Evolutionary conservation across 2,797 vertebrate genomes (phyloP), one percentile per base, ranked within the genome.

Genomic region (Sphenopsis melanotis): DNA sequence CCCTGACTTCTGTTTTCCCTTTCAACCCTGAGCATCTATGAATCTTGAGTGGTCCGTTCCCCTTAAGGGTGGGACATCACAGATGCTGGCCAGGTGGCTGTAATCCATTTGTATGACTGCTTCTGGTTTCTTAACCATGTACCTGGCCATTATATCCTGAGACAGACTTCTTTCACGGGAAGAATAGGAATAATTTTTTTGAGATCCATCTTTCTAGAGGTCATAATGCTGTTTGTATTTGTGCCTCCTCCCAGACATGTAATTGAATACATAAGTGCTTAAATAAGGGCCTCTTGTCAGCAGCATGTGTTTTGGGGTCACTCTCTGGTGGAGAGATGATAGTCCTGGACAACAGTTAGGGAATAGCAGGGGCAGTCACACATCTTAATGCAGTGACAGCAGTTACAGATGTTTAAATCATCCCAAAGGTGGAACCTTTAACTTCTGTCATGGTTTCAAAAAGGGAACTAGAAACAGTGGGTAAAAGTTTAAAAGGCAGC

Each of bases 321-420:
- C 6, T 74, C 5, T 10, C 21, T 53, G 21, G 7, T 74, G 68
- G 11, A 59, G 13, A 20, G 9, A 22, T 30, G 30, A 10, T 15
- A 37, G 49, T 17, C 8, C 59, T 61, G 29, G 46, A 19, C 17
- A 65, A 4, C 1, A 24, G 3, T 4, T 18, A 44, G 34, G 30
- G 64, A 80, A 70, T 5, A 77, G 53, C 29, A 64, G 22, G 19
- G 32, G 2, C 49, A 68, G 27, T 56, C 71, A 29, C 4, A 11
- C 1, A 0, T 50, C 8, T 42, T 44, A 59, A 20, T 52, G 32
- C 29, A 55, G 19, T 55, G 18, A 50, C 8, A 69, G 13, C 1
- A 3, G 10, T 69, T 79, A 57, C 23, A 65, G 26, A 5, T 37
- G 20, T 77, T 71, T 63, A 37, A 84, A 90, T 18, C 20, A 37